Evolutionary conservation across 1,140 invertebrate genomes (phyloP), one percentile per base, ranked within the genome.

Genomic region (Hycleus phaleratus): DNA sequence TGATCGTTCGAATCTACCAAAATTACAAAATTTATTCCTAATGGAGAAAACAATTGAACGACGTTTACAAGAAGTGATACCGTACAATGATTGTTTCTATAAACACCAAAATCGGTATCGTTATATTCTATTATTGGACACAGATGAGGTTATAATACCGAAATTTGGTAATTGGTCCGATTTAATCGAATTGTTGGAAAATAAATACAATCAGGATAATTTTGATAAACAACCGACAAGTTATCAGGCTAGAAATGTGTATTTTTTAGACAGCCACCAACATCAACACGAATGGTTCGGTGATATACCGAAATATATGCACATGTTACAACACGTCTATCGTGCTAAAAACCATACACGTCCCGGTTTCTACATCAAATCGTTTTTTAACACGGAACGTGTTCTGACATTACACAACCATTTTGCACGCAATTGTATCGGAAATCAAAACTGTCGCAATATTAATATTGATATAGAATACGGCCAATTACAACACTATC

Each of bases 71-170:
- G 93, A 97, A 72, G 78, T 97, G 42, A 94, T 96, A 62, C 93
- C 93, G 1, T 96, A 96, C 77, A 97, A 97, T 73, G 93, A 97
- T 71, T 97, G 93, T 68, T 77, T 97, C 3, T 95, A 96, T 75
- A 87, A 92, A 64, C 90, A 94, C 70, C 81, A 94, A 73, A 92
- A 93, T 70, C 79, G 84, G 40, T 95, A 95, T 70, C 83, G 92
- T 47, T 95, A 92, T 75, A 85, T 96, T 38, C 90, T 89, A 0
- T 75, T 97, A 7, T 74, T 95, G 8, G 93, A 97, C 68, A 91
- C 91, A 40, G 93, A 96, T 73, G 93, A 97, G 73, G 86, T 96
- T 44, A 95, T 96, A 58, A 91, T 96, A 83, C 93, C 93, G 1
- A 78, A 91, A n/a, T 79, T 85, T 58, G 81, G 85, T 47, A 82